Percentiles rank a stretch among this genome's conserved stretches.
Evolutionary conservation across 2,113 vertebrate genomes (phyloP).

Genomic region (Puntigrus tetrazona): DNA sequence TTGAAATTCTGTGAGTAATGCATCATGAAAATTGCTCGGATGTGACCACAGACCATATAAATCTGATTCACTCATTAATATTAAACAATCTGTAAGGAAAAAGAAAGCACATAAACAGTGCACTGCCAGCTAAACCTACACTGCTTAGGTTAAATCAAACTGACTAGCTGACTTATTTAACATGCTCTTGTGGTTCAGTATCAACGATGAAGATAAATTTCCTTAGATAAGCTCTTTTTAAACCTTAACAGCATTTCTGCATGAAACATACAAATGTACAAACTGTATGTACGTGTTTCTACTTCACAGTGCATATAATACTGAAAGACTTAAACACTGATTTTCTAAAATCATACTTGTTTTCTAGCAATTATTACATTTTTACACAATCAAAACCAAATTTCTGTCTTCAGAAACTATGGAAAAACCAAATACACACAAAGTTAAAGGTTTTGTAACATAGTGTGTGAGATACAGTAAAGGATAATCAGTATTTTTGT

Average conservation of each 20-base stretch:
- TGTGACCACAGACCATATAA: conserved; percentile 4
- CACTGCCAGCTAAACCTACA: background rate
- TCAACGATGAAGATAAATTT: background rate
- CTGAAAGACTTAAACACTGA: background rate
- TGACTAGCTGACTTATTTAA: background rate
- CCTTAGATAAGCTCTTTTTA: background rate
- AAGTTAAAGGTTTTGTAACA: background rate
- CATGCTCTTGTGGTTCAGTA: background rate
- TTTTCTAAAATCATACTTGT: background rate
- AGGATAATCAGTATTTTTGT: no score
- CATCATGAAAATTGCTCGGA: background rate
- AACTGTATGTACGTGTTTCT: background rate
- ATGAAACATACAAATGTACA: background rate
- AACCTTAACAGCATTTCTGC: background rate
- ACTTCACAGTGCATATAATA: background rate
- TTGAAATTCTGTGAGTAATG: conserved; percentile 7
- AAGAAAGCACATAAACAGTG: conserved; percentile 9
- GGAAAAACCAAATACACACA: background rate
- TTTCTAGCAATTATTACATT: background rate
- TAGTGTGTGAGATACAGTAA: background rate
- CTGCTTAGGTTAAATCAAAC: background rate
- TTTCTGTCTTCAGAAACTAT: background rate
- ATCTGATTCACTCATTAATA: conserved; percentile 12
- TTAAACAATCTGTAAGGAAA: background rate
- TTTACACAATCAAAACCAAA: background rate